Percentiles rank a stretch among this genome's conserved stretches.
Evolutionary conservation across 2,113 vertebrate species (phyloP).

Genomic region (Clarias batrachus): DNA sequence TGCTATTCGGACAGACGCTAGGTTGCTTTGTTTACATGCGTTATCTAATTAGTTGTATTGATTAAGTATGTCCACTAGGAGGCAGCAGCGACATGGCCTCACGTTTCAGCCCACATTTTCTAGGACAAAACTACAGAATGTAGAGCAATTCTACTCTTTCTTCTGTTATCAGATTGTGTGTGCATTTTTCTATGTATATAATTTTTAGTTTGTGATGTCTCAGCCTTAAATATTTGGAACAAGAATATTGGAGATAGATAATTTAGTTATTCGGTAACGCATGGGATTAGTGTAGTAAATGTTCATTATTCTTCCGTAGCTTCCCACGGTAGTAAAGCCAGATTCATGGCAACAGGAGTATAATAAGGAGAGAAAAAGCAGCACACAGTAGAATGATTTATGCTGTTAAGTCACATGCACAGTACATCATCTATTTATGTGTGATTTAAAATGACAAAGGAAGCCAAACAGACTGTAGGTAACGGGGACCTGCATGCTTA

Average conservation of each 20-base stretch:
- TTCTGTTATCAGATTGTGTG: not conserved
- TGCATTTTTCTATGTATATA: not conserved
- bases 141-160: not conserved
- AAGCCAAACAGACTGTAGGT: not conserved
- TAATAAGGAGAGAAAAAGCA: not conserved
- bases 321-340: not conserved
- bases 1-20: not conserved
- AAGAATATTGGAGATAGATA: not conserved
- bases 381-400: not conserved
- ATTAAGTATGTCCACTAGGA: slow-evolving; percentile 54
- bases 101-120: not conserved
- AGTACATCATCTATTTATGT: not conserved
- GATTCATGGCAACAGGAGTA: not conserved
- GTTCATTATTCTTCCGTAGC: not conserved
- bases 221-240: not conserved
- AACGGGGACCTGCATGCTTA: not conserved
- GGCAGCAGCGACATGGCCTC: slow-evolving; percentile 57
- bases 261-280: not conserved
- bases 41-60: not conserved
- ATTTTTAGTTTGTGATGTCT: not conserved
- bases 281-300: not conserved
- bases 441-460: not conserved
- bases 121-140: not conserved
- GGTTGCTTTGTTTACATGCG: not conserved
- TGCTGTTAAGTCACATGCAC: not conserved